A percentile compares a stretch with the other conserved stretches of the same genome.
These are phyloP conservation scores for Metallyticus violacea DNA, from an alignment of 2,888 invertebrate species.

Conservation along the genomic window DNA sequence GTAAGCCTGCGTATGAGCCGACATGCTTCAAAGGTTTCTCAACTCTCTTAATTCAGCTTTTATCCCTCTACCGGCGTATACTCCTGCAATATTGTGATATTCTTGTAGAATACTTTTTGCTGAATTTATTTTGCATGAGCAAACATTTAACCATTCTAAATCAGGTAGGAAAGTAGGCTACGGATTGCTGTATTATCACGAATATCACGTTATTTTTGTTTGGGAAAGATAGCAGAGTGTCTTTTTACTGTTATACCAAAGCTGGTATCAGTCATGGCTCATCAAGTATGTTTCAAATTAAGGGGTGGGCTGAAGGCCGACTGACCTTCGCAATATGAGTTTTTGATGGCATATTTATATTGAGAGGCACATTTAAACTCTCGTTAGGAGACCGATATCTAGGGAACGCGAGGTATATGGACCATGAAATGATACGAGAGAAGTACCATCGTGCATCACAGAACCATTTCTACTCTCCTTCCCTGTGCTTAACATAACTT, in stretches of 20 bases:
- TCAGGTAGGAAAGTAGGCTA: not conserved
- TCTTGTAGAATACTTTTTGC: no score
- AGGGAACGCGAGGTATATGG: not conserved
- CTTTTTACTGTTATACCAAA: not conserved
- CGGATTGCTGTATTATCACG: not conserved
- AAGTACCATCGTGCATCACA: not conserved
- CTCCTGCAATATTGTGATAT: no score
- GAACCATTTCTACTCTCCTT: not conserved
- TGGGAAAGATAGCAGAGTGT: not conserved
- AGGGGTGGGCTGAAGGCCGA: not conserved
- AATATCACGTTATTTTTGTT: not conserved
- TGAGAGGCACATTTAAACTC: constrained; percentile 3
- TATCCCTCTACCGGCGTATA: no score
- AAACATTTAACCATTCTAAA: not conserved
- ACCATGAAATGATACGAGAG: not conserved
- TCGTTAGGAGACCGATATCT: not conserved
- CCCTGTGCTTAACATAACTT: not conserved
- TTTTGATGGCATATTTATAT: constrained; percentile 9
- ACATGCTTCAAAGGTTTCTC: no score
- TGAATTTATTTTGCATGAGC: no score
- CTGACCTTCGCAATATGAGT: constrained; percentile 3
- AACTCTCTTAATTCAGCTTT: no score
- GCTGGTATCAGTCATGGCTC: not conserved
- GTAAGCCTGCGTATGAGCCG: no score
- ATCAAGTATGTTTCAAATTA: not conserved